A percentile compares a stretch with the other conserved stretches of the same genome.
Conservation (phyloP, 2,113 vertebrate species). For the Mirounga angustirostris region DNA sequence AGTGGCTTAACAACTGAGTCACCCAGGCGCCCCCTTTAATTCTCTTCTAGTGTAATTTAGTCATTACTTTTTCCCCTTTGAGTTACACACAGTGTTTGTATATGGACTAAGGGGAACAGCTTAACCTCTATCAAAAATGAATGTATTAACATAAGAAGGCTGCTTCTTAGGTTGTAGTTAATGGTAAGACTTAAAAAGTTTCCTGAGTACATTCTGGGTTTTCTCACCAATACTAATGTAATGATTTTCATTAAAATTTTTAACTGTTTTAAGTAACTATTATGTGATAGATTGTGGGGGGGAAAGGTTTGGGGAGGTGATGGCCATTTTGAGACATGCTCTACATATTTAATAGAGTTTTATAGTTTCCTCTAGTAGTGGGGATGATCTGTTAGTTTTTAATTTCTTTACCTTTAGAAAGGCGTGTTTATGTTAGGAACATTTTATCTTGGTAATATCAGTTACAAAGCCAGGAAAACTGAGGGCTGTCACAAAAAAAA, state of each 20-base stretch:
- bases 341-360: not conserved
- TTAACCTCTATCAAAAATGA: not conserved
- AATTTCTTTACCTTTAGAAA: not conserved
- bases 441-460: not conserved
- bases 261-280: not conserved
- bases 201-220: not conserved
- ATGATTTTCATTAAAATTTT: not conserved
- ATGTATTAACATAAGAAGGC: not conserved
- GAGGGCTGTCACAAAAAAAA: not conserved
- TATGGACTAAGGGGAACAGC: not conserved
- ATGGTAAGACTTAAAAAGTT: not conserved
- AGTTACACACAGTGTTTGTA: not conserved
- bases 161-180: conserved; percentile 24
- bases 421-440: not conserved
- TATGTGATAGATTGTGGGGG: not conserved
- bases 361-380: not conserved
- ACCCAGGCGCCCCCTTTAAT: too few relatives aligned
- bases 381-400: not conserved
- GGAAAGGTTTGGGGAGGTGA: not conserved
- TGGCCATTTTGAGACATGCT: not conserved
- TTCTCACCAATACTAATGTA: not conserved
- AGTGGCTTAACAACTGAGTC: too few relatives aligned
- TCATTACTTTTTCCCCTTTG: not conserved
- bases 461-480: not conserved
- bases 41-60: not conserved